These are phyloP conservation scores for Forbesichthys papilliferus DNA, from an alignment of 2,113 vertebrate genomes.

Conservation along the genomic window DNA sequence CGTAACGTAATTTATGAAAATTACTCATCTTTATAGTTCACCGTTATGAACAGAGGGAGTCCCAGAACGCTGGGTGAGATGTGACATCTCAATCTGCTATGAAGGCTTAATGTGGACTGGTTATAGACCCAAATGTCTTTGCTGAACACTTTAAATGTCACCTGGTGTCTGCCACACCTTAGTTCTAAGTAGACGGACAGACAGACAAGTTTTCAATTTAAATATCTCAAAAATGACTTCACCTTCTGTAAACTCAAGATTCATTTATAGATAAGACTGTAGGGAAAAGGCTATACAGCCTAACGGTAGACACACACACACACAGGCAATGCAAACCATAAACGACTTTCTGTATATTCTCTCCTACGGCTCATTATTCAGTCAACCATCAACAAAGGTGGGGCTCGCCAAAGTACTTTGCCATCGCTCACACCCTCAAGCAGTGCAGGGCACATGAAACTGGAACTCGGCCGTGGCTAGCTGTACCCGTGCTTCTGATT, in stretches of 20 bases:
- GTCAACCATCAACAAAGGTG: conserved; percentile 69
- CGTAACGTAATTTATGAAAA: conserved; percentile 64
- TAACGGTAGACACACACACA: conserved; percentile 16
- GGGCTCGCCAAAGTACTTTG: conserved; percentile 13
- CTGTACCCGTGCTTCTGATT: conserved; percentile 64
- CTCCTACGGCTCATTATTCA: conserved; percentile 42
- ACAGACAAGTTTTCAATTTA: too few relatives aligned
- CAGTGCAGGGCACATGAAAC: conserved; percentile 42
- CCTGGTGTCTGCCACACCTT: conserved; percentile 37
- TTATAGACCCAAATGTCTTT: conserved; percentile 27
- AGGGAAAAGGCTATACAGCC: conserved; percentile 5
- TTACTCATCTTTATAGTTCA: conserved; percentile 50
- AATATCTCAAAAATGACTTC: too few relatives aligned
- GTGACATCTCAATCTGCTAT: conserved; percentile 51
- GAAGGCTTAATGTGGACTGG: conserved; percentile 32
- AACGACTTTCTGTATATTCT: conserved; percentile 43
- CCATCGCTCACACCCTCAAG: conserved; percentile 10
- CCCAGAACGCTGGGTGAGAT: neutral
- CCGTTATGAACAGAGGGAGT: conserved; percentile 27
- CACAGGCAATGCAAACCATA: conserved; percentile 41
- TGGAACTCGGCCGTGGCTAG: conserved; percentile 61
- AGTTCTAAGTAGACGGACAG: conserved; percentile 21
- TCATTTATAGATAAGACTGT: too few relatives aligned
- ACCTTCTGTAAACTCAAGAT: too few relatives aligned
- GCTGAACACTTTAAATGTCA: conserved; percentile 32